A percentile compares a stretch with the other conserved stretches of the same genome.
phyloP scores from a whole-genome alignment of 1,140 invertebrate species.

The Lepidostoma basale region DNA sequence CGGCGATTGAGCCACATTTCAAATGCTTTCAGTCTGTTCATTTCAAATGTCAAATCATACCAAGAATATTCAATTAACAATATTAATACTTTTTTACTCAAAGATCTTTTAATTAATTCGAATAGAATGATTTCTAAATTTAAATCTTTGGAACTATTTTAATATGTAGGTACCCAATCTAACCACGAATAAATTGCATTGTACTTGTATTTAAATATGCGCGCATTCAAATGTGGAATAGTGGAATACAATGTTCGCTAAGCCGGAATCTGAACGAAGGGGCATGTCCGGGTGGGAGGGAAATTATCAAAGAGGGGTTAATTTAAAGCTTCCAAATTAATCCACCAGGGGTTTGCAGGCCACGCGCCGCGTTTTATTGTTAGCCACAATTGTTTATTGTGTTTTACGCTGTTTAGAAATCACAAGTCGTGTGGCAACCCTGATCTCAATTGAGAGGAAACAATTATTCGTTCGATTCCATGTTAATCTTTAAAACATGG shows the following conservation, averaged over 20 bases:
- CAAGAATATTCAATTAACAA: background rate
- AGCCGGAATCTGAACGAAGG: background rate
- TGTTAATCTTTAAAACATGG: too few species aligned
- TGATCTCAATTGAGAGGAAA: too few species aligned
- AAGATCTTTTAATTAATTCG: background rate
- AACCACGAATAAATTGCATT: too few species aligned
- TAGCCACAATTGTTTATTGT: conserved; percentile 14
- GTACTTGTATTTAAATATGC: conserved; percentile 8
- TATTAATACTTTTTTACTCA: background rate
- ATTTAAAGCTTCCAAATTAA: conserved; percentile 10
- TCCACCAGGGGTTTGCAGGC: background rate
- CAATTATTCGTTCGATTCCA: too few species aligned
- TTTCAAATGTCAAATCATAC: background rate
- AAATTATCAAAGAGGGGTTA: background rate
- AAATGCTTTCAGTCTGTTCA: background rate
- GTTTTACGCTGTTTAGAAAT: background rate
- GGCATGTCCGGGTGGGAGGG: background rate
- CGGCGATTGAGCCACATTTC: too few species aligned
- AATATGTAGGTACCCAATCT: too few species aligned
- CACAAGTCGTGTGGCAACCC: conserved; percentile 24
- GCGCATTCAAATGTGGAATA: conserved; percentile 11
- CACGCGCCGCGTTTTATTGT: conserved; percentile 19
- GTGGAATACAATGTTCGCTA: conserved; percentile 10
- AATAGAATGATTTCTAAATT: too few species aligned
- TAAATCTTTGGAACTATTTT: background rate